Percentiles rank a stretch among this genome's conserved stretches.
phyloP scores from a whole-genome alignment of 2,888 invertebrate genomes.

The Rhagonycha lutea region DNA sequence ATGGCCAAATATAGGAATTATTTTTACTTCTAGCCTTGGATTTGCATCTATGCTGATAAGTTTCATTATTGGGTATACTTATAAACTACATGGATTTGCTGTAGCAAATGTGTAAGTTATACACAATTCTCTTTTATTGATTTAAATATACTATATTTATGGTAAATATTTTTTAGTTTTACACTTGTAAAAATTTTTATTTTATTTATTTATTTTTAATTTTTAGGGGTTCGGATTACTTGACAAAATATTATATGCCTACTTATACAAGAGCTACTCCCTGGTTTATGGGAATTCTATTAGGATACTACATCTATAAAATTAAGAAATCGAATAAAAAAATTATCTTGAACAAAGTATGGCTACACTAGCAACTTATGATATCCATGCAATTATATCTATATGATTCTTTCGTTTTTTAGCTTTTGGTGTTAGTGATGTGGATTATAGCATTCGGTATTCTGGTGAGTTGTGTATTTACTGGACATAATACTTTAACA shows the following conservation, averaged over 20 bases:
- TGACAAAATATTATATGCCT: constrained; percentile 39
- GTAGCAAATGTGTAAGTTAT: neutral
- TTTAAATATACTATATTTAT: too few relatives aligned
- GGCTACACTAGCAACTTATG: neutral
- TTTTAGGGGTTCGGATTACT: neutral
- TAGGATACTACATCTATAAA: constrained; percentile 39
- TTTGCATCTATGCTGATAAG: neutral
- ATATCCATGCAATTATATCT: neutral
- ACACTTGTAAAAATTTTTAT: too few relatives aligned
- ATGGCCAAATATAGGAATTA: neutral
- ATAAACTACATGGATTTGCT: neutral
- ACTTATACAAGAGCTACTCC: constrained; percentile 44
- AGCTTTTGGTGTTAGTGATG: neutral
- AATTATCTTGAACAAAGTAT: neutral
- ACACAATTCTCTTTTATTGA: too few relatives aligned
- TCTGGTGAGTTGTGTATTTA: neutral
- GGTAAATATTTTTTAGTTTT: too few relatives aligned
- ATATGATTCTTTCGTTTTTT: neutral
- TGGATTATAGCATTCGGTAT: neutral
- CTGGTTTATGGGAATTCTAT: constrained; percentile 44
- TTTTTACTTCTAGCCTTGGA: neutral
- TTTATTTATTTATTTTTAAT: too few relatives aligned
- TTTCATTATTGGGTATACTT: neutral
- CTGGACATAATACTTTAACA: neutral
- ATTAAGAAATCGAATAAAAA: constrained; percentile 16